These are phyloP conservation scores for Neotoxoptera formosana DNA, from an alignment of 1,140 invertebrate species.

Conservation along the genomic window DNA sequence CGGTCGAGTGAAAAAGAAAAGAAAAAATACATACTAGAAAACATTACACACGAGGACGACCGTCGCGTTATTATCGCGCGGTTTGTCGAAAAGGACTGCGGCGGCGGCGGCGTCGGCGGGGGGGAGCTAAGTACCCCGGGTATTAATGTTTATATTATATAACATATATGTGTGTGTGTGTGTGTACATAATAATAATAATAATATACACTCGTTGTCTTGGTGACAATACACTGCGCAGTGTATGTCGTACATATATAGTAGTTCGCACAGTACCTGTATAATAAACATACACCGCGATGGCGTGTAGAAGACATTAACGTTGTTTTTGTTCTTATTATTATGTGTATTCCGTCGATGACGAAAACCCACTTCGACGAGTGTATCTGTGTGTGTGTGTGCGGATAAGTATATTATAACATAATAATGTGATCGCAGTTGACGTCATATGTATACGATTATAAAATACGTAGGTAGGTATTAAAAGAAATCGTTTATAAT, in stretches of 20 bases:
- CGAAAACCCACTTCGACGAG: not conserved
- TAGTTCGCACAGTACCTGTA: not conserved
- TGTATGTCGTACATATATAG: too few relatives aligned
- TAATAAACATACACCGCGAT: not conserved
- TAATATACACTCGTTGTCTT: constrained; percentile 25
- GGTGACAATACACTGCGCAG: constrained; percentile 21
- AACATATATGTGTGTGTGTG: not conserved
- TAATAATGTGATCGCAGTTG: not conserved
- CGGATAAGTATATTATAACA: not conserved
- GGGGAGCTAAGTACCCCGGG: not conserved
- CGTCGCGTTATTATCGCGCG: not conserved
- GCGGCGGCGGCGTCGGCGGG: too few relatives aligned
- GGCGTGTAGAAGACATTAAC: not conserved
- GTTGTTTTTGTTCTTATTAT: constrained; percentile 10
- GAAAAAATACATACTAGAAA: not conserved
- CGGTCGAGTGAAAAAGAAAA: not conserved
- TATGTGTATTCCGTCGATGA: not conserved
- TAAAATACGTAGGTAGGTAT: not conserved
- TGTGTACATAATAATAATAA: not conserved
- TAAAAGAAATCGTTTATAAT: not conserved
- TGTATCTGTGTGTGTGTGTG: not conserved
- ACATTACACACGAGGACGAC: not conserved
- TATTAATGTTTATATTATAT: constrained; percentile 13
- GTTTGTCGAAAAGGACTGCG: not conserved
- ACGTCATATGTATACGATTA: not conserved